phyloP scores from a whole-genome alignment of 2,113 vertebrate species.

The Ageneiosus marmoratus region DNA sequence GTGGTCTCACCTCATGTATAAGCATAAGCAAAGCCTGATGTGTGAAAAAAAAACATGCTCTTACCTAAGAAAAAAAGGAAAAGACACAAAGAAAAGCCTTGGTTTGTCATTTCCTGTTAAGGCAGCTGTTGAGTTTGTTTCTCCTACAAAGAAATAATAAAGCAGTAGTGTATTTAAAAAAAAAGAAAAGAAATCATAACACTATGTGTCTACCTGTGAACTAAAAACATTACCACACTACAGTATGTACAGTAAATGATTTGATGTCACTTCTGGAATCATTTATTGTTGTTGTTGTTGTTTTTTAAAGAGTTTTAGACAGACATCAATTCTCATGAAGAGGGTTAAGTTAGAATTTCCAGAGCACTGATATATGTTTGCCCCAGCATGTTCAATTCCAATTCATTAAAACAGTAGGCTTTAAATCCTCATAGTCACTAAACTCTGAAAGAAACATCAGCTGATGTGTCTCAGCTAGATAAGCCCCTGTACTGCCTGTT shows the following conservation, averaged over 20 bases:
- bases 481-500: not conserved
- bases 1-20: slow-evolving; percentile 1
- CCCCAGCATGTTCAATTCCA: not conserved
- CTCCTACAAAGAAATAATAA: not conserved
- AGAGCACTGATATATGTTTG: not conserved
- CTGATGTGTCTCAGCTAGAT: not conserved
- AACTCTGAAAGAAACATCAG: not conserved
- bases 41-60: not conserved
- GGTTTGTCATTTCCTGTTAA: slow-evolving; percentile 41
- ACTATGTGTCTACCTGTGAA: not conserved
- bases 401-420: not conserved
- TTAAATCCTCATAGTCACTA: not conserved
- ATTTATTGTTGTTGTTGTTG: not conserved
- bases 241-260: not conserved
- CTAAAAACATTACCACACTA: not conserved
- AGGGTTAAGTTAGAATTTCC: not conserved
- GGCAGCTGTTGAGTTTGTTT: not conserved
- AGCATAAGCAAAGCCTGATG: not conserved
- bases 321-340: not conserved
- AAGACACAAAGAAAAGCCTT: not conserved
- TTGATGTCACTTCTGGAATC: not conserved
- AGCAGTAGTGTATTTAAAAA: not conserved
- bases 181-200: not conserved
- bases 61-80: slow-evolving; percentile 35
- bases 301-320: not conserved